Evolutionary conservation across 2,113 vertebrate species (phyloP).

Genomic region (Rhinichthys klamathensis): DNA sequence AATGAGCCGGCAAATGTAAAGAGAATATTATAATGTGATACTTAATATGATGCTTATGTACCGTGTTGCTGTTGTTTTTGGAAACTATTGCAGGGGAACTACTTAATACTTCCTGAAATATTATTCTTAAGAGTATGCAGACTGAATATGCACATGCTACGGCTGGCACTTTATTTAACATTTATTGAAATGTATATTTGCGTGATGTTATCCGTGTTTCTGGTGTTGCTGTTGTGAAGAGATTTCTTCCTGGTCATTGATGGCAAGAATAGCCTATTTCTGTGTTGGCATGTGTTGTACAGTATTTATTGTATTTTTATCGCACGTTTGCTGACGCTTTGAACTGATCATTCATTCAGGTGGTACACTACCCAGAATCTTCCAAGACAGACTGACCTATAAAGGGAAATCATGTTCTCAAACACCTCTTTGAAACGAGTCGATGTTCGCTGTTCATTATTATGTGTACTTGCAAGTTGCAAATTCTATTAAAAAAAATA

Average conservation of each 20-base stretch:
- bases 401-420: slow-evolving; percentile 72
- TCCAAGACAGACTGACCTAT: slow-evolving; percentile 51
- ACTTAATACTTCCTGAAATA: slow-evolving; percentile 66
- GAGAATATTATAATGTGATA: slow-evolving; percentile 21
- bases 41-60: slow-evolving; percentile 20
- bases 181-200: slow-evolving; percentile 47
- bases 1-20: not conserved
- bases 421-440: slow-evolving; percentile 59
- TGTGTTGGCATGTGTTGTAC: slow-evolving; percentile 78
- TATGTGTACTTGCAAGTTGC: slow-evolving; percentile 61
- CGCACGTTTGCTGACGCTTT: slow-evolving; percentile 71
- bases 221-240: slow-evolving; percentile 65
- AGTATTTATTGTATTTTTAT: slow-evolving; percentile 80
- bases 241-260: slow-evolving; percentile 60
- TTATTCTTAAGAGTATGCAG: slow-evolving; percentile 60
- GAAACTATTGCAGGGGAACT: not conserved
- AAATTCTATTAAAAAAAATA: slow-evolving; percentile 69
- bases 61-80: not conserved
- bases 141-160: slow-evolving; percentile 62
- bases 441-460: slow-evolving; percentile 48
- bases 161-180: slow-evolving; percentile 79
- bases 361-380: slow-evolving; percentile 71
- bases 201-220: slow-evolving; percentile 55
- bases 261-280: slow-evolving; percentile 67
- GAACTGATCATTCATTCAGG: slow-evolving; percentile 69